Evolutionary conservation across 1,140 invertebrate species (phyloP), one percentile per base, ranked within the genome.

Genomic region (Temnothorax curvispinosus): DNA sequence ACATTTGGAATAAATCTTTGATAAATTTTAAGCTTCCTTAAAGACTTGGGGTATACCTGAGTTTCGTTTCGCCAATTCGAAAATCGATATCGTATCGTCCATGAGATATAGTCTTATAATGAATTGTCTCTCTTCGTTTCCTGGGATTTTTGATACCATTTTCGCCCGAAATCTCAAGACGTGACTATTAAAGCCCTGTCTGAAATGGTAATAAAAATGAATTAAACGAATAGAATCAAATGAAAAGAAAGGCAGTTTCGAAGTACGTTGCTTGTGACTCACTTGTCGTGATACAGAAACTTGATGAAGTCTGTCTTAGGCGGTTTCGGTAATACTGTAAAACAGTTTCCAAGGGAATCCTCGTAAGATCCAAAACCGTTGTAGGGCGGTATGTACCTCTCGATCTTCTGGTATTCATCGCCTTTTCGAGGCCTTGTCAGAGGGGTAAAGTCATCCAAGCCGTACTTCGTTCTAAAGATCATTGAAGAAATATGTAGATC

Each of bases 361-460:
- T 98, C 98, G 88, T 98, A 97, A 0, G 96, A 97, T 6, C 98
- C 98, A 94, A 97, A 98, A 6, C 98, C 98, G 92, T 98, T 99
- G 96, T 98, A 98, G 1, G 98, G 98, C 13, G 98, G 98, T 47
- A 98, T 92, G 69, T 97, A 94, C 44, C 96, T 95, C 64, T 96
- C 95, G 32, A 91, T 90, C 5, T 93, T 93, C 85, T 71, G 94
- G 91, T 80, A 87, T 3, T 93, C 95, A n/a, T 95, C 92, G 0
- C 93, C 90, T 50, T 94, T 92, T 75, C 94, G 94, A 7, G 97
- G 96, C 65, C 93, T 92, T 35, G 93, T 86, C 5, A 97, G 90
- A 0, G 97, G 95, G 3, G 94, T 96, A 86, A 98, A 97, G 74
- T 96, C 95, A 89, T 97, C 96, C 92, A 96, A 84, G 8, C 94